A percentile compares a stretch with the other conserved stretches of the same genome.
Conservation (phyloP, 2,888 invertebrate genomes). For the Macrophya annulata region DNA sequence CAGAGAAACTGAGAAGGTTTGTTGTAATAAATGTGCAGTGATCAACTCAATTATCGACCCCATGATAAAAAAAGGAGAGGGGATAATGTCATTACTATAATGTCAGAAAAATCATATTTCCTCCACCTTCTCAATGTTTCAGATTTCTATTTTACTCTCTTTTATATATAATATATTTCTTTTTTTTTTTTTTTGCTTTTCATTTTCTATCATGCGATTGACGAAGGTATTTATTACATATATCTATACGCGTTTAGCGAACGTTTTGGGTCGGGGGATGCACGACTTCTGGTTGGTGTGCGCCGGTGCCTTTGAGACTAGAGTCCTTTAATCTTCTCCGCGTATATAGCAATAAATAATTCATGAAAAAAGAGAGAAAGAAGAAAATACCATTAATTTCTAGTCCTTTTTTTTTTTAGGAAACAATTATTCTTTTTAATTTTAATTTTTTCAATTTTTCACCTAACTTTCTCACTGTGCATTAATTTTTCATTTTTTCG, state of each 20-base stretch:
- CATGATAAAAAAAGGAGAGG: no score
- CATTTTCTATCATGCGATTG: neutral
- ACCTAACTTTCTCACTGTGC: neutral
- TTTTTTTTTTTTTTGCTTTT: neutral
- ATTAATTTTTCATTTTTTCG: neutral
- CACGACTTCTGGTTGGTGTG: slow-evolving; percentile 64
- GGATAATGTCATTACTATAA: no score
- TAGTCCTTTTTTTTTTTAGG: neutral
- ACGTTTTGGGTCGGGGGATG: neutral
- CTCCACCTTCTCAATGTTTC: neutral
- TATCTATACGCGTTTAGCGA: neutral
- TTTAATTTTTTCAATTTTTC: neutral
- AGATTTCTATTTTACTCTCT: neutral
- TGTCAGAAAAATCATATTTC: neutral
- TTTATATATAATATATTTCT: no score
- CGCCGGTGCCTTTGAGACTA: slow-evolving; percentile 67
- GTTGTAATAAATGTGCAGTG: neutral
- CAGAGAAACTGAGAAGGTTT: neutral
- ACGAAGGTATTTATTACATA: neutral
- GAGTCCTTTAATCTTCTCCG: slow-evolving; percentile 59
- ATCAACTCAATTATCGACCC: no score
- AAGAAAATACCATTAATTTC: neutral
- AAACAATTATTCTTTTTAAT: neutral
- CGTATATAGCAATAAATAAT: slow-evolving; percentile 63
- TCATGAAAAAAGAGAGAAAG: neutral